These are phyloP conservation scores for Notarius lentiginosus DNA, from an alignment of 2,113 vertebrate genomes.

Conservation along the genomic window DNA sequence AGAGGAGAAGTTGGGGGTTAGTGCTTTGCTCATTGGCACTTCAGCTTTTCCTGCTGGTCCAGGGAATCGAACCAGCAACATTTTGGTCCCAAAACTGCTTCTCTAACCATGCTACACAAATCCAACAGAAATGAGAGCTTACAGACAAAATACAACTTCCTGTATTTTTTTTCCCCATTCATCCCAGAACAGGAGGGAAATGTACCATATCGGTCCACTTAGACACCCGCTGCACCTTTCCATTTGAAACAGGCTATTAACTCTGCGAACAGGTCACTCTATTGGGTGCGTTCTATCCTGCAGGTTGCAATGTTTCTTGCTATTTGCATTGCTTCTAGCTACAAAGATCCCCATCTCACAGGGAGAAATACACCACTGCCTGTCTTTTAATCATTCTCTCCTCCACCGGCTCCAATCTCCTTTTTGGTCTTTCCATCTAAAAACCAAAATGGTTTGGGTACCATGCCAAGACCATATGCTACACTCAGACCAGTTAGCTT, in stretches of 20 bases:
- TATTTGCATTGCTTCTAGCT: slow-evolving; percentile 59
- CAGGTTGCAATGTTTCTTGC: slow-evolving; percentile 64
- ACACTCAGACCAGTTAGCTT: neutral
- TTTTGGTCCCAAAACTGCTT: no score
- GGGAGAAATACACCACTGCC: slow-evolving; percentile 56
- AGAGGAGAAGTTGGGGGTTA: no score
- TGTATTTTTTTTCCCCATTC: neutral
- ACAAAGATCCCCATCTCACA: slow-evolving; percentile 51
- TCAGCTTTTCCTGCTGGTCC: no score
- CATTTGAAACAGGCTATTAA: slow-evolving; percentile 67
- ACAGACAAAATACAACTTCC: neutral
- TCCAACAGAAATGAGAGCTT: neutral
- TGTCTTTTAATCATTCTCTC: slow-evolving; percentile 61
- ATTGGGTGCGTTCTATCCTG: slow-evolving; percentile 69
- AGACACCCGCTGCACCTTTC: slow-evolving; percentile 61
- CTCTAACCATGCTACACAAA: neutral
- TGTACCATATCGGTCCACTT: slow-evolving; percentile 61
- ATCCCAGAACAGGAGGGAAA: slow-evolving; percentile 62
- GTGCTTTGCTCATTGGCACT: no score
- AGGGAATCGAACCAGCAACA: no score
- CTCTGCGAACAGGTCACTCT: slow-evolving; percentile 64
- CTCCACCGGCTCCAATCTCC: neutral
- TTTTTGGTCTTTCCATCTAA: neutral
- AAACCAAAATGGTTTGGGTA: neutral
- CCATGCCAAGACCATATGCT: neutral